A percentile compares a stretch with the other conserved stretches of the same genome.
phyloP scores from a whole-genome alignment of 2,113 vertebrate species.

The Grammomys dolichurus region DNA sequence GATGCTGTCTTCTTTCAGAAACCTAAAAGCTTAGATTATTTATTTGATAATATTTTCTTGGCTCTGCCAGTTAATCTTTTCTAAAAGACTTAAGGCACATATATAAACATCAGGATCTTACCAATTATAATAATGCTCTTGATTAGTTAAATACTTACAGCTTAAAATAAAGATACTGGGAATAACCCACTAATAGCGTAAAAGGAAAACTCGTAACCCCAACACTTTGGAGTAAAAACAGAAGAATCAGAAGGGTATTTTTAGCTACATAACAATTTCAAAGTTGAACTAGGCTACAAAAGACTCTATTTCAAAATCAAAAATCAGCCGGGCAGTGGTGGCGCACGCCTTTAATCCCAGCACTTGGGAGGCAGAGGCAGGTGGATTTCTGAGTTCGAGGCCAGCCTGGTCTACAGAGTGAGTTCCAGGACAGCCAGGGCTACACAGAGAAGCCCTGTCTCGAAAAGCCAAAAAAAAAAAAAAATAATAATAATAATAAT shows the following conservation, averaged over 20 bases:
- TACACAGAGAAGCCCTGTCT: too few species aligned
- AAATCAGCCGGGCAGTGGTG: not conserved
- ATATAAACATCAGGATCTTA: not conserved
- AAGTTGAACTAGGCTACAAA: not conserved
- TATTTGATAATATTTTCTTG: not conserved
- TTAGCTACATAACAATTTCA: not conserved
- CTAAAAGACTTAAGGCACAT: not conserved
- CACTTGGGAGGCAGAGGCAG: too few species aligned
- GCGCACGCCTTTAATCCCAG: too few species aligned
- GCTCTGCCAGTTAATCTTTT: not conserved
- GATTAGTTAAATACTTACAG: not conserved
- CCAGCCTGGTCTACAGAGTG: too few species aligned
- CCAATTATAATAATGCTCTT: not conserved
- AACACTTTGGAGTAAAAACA: not conserved
- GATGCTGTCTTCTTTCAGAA: not conserved
- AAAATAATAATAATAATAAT: too few species aligned
- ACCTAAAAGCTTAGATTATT: not conserved
- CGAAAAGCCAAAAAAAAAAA: not conserved
- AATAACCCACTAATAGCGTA: not conserved
- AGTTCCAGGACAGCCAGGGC: too few species aligned
- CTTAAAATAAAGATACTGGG: slow-evolving; percentile 5
- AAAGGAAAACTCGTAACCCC: not conserved
- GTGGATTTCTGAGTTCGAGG: too few species aligned
- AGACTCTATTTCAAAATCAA: not conserved
- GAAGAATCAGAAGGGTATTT: not conserved